Evolutionary conservation across 2,797 vertebrate genomes (phyloP).

Genomic region (Paguma larvata): DNA sequence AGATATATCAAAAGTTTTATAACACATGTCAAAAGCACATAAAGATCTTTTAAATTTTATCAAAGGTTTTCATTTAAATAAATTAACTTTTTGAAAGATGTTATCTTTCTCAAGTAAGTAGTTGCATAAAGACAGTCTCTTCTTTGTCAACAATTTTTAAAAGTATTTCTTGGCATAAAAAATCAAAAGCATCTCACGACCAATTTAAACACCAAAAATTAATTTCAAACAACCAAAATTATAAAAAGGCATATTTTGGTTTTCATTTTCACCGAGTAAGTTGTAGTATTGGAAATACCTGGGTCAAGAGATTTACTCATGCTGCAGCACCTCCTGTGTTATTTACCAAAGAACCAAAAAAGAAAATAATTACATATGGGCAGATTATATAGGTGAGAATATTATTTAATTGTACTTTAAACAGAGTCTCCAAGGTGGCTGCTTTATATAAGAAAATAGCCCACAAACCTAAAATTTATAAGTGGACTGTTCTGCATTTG

Average conservation of each 20-base stretch:
- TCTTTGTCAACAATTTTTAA: slow-evolving; percentile 26
- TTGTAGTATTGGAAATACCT: slow-evolving; percentile 67
- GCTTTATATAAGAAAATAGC: slow-evolving; percentile 50
- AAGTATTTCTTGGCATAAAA: slow-evolving; percentile 65
- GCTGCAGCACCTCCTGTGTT: not conserved
- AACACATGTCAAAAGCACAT: not conserved
- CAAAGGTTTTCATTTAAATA: slow-evolving; percentile 56
- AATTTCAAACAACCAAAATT: slow-evolving; percentile 55
- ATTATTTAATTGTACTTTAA: slow-evolving; percentile 5
- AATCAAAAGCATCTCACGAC: slow-evolving; percentile 22
- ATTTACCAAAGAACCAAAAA: slow-evolving; percentile 48
- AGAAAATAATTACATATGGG: slow-evolving; percentile 35
- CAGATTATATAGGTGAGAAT: not conserved
- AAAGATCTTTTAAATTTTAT: slow-evolving; percentile 43
- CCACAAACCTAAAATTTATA: slow-evolving; percentile 38
- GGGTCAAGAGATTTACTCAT: not conserved
- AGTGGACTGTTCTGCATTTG: slow-evolving; percentile 26
- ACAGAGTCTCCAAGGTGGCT: slow-evolving; percentile 17
- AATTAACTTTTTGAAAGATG: slow-evolving; percentile 35
- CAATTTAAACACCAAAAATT: slow-evolving; percentile 62
- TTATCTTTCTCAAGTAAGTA: slow-evolving; percentile 35
- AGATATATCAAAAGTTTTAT: not conserved
- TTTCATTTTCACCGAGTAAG: slow-evolving; percentile 46
- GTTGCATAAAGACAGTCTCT: slow-evolving; percentile 11
- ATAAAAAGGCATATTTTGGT: slow-evolving; percentile 31